Conservation (phyloP, 2,797 vertebrate genomes). For the Mormyrops attenuatus region DNA sequence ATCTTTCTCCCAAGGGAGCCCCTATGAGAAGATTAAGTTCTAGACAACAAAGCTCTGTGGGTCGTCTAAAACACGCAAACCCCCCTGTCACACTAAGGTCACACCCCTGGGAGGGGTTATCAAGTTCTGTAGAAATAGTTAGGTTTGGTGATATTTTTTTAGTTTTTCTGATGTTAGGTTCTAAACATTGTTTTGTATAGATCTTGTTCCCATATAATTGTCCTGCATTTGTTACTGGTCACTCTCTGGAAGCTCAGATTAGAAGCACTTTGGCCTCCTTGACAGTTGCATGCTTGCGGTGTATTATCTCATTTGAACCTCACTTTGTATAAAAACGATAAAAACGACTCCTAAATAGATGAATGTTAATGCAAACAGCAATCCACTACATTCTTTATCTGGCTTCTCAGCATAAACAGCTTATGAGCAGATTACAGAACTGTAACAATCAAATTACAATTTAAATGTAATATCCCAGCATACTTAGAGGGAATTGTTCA, state of each 20-base stretch:
- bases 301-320: not conserved
- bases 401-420: not conserved
- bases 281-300: not conserved
- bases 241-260: not conserved
- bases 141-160: not conserved
- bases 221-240: not conserved
- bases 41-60: no score
- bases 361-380: not conserved
- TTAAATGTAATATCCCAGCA: not conserved
- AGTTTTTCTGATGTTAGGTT: not conserved
- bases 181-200: not conserved
- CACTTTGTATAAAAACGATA: not conserved
- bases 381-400: not conserved
- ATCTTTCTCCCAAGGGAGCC: no score
- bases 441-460: not conserved
- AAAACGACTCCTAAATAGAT: not conserved
- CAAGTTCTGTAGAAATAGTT: not conserved
- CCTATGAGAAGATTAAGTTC: no score
- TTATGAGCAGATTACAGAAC: not conserved
- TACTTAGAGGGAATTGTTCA: not conserved
- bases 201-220: not conserved
- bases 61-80: no score
- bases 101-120: not conserved
- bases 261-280: not conserved
- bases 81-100: no score